Percentiles rank a stretch among this genome's conserved stretches.
These are phyloP conservation scores for Venusia cambrica DNA, from an alignment of 2,888 invertebrate species.

Conservation along the genomic window DNA sequence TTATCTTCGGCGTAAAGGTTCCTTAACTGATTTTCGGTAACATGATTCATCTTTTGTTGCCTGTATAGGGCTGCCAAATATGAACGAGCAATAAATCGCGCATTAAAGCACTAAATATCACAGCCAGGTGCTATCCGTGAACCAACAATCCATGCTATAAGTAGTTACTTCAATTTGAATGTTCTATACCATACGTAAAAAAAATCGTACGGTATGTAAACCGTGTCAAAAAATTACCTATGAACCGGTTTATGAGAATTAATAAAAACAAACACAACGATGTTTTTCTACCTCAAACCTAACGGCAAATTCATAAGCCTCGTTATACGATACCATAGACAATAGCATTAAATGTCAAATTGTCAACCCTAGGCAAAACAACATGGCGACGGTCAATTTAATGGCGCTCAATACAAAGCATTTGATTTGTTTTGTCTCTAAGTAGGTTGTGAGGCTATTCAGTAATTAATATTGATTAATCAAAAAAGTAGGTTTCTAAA, in stretches of 20 bases:
- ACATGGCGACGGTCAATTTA: constrained; percentile 24
- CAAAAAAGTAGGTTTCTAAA: background rate
- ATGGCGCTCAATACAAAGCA: constrained; percentile 28
- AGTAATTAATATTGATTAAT: constrained; percentile 13
- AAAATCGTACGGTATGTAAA: no score
- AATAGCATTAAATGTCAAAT: constrained; percentile 1
- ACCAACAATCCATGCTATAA: no score
- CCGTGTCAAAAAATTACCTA: no score
- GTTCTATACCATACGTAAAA: no score
- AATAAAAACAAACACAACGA: no score
- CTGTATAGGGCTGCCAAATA: constrained; percentile 21
- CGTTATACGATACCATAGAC: no score
- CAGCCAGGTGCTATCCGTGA: no score
- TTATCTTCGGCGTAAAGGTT: constrained; percentile 17
- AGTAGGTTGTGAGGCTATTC: constrained; percentile 2
- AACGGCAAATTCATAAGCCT: no score
- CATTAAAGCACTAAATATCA: no score
- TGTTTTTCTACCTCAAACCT: no score
- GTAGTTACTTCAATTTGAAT: no score
- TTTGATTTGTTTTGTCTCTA: constrained; percentile 17
- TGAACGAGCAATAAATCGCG: background rate
- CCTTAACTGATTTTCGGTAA: constrained; percentile 25
- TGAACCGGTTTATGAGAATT: no score
- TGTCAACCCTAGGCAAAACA: constrained; percentile 21
- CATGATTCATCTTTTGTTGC: constrained; percentile 27